These are phyloP conservation scores for Stercorarius parasiticus DNA, from an alignment of 2,113 vertebrate species.

Conservation along the genomic window DNA sequence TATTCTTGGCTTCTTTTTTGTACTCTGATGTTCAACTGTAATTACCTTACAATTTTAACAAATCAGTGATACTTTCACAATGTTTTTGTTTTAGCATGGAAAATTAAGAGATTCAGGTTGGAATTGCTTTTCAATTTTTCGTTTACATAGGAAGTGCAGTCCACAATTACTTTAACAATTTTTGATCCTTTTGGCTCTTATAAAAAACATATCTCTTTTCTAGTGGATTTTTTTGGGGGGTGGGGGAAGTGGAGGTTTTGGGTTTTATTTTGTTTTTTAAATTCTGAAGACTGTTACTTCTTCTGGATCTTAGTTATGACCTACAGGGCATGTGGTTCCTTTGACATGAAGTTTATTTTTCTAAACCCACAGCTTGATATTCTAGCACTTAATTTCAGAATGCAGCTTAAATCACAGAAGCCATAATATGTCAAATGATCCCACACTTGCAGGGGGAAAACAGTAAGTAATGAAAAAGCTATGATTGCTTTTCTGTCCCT, in stretches of 20 bases:
- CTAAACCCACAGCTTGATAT: constrained; percentile 94
- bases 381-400: constrained; percentile 99
- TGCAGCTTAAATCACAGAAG: constrained; percentile 98
- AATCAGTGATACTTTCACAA: background rate
- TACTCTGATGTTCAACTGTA: background rate
- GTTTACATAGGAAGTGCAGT: background rate
- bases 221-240: background rate
- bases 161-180: background rate
- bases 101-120: background rate
- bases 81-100: background rate
- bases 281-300: constrained; percentile 29
- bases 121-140: background rate
- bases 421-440: constrained; percentile 99
- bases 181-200: background rate
- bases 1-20: background rate
- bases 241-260: accelerated
- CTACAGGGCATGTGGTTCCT: constrained; percentile 84
- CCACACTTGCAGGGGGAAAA: constrained; percentile 92
- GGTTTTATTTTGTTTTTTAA: background rate
- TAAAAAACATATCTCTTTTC: background rate
- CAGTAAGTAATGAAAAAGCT: constrained; percentile 99
- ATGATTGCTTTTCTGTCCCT: constrained; percentile 99
- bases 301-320: constrained; percentile 78
- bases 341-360: constrained; percentile 93
- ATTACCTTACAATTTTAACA: background rate